These are phyloP conservation scores for Aleiodes leptofemur DNA, from an alignment of 2,888 invertebrate genomes.

Conservation along the genomic window DNA sequence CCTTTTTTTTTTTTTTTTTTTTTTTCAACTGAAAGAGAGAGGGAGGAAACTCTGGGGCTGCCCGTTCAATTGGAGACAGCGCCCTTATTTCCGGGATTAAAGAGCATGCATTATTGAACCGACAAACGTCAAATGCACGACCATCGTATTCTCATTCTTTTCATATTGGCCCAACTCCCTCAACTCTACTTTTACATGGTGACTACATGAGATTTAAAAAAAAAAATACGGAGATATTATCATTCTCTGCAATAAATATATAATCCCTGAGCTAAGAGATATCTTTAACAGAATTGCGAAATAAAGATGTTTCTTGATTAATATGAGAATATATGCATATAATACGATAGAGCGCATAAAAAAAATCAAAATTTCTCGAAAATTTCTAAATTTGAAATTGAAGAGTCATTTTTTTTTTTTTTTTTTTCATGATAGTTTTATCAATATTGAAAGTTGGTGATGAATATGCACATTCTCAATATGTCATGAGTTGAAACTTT, in stretches of 20 bases:
- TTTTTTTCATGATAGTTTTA: too few relatives aligned
- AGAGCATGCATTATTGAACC: constrained; percentile 60
- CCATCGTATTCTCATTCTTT: constrained; percentile 50
- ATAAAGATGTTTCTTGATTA: too few relatives aligned
- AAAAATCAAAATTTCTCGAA: too few relatives aligned
- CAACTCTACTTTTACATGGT: constrained; percentile 7
- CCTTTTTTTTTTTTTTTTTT: constrained; percentile 4
- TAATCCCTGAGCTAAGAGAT: too few relatives aligned
- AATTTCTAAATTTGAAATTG: too few relatives aligned
- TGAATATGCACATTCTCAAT: too few relatives aligned
- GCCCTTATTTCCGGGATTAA: constrained; percentile 63
- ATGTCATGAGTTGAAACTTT: too few relatives aligned
- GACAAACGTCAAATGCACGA: constrained; percentile 69
- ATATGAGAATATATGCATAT: too few relatives aligned
- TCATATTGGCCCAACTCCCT: not conserved
- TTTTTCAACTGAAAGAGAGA: not conserved
- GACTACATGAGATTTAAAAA: not conserved
- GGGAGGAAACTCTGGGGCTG: not conserved
- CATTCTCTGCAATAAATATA: not conserved
- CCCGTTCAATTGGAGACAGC: constrained; percentile 46
- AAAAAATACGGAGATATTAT: not conserved
- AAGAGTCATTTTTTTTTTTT: too few relatives aligned
- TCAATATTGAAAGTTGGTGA: too few relatives aligned
- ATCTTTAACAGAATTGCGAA: too few relatives aligned
- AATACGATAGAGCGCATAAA: too few relatives aligned